Evolutionary conservation across 2,113 vertebrate genomes (phyloP), one percentile per base, ranked within the genome.

Genomic region (Toxostoma redivivum): DNA sequence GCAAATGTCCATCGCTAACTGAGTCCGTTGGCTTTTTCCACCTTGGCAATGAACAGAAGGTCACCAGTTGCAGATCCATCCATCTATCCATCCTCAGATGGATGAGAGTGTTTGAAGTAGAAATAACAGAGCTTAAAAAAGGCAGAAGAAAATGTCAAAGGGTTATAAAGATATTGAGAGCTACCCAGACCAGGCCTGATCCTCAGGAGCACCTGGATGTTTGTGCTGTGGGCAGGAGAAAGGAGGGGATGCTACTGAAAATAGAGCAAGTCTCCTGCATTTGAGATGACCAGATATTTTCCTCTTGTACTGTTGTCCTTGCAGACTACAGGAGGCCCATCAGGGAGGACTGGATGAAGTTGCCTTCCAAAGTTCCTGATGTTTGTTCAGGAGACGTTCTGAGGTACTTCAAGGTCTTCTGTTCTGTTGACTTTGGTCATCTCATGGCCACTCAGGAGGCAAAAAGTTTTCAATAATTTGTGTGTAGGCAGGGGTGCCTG

Each of bases 1-100:
- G 37, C 7, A 81, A 37, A 74, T 65, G 40, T 74, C 72, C 81
- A 4, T 50, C 54, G 48, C 62, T 84, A 45, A 24, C 27, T 44
- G 58, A 77, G 27, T 47, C 69, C 15, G 6, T 5, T 69, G 76
- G 27, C 6, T 23, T 96, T 86, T 88, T 73, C 42, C 42, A 64
- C 84, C 28, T 81, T 79, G 84, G 56, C 60, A 89, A 54, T 28
- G 44, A 91, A 31, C 5, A 54, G 70, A 64, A 91, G 54, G 76
- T 76, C 72, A 83, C 12, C 67, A 38, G 35, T 66, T 73, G 56
- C 22, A 83, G 38, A 37, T 56, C 11, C 9, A 24, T 83, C 44
- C 19, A 50, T 61, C 66, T 72, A 4, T 76, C 16, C n/a, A 48
- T 38, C 61, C 37, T 65, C 1, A 1, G 27, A 74, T 23, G 17